Percentiles rank a stretch among this genome's conserved stretches.
These are phyloP conservation scores for Schizotus pectinicornis DNA, from an alignment of 2,888 invertebrate genomes.

Conservation along the genomic window DNA sequence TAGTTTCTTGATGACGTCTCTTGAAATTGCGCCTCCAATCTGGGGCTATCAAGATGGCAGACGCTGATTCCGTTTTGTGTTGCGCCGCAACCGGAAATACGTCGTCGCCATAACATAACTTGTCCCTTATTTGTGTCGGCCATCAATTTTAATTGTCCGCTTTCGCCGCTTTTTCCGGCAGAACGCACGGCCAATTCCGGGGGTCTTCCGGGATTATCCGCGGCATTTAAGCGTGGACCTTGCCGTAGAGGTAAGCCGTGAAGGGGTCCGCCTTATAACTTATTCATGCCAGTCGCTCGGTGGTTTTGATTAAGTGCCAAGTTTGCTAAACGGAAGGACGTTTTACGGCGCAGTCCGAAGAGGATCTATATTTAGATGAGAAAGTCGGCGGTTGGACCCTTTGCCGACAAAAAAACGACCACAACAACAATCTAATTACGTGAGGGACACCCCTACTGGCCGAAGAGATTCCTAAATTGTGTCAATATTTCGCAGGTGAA, in stretches of 20 bases:
- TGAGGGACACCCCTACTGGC: background rate
- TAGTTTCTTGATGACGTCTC: too few relatives aligned
- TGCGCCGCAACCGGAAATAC: too few relatives aligned
- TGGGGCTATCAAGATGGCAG: too few relatives aligned
- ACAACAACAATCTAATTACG: background rate
- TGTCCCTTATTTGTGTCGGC: too few relatives aligned
- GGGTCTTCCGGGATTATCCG: conserved; percentile 24
- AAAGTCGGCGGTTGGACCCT: too few relatives aligned
- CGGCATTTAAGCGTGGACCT: conserved; percentile 19
- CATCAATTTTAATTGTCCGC: background rate
- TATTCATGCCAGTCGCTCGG: conserved; percentile 31
- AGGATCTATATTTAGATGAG: conserved; percentile 16
- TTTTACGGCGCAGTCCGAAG: conserved; percentile 11
- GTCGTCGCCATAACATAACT: too few relatives aligned
- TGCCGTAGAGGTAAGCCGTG: conserved; percentile 25
- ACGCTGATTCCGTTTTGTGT: too few relatives aligned
- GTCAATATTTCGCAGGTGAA: too few relatives aligned
- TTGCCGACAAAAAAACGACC: background rate
- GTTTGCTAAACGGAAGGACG: conserved; percentile 26
- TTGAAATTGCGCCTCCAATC: too few relatives aligned
- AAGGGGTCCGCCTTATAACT: conserved; percentile 29
- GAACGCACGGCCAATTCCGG: too few relatives aligned
- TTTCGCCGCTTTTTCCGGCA: background rate
- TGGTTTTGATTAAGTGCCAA: conserved; percentile 35
- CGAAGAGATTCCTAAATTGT: too few relatives aligned